phyloP scores from a whole-genome alignment of 2,113 vertebrate species.

The Vicugna pacos region DNA sequence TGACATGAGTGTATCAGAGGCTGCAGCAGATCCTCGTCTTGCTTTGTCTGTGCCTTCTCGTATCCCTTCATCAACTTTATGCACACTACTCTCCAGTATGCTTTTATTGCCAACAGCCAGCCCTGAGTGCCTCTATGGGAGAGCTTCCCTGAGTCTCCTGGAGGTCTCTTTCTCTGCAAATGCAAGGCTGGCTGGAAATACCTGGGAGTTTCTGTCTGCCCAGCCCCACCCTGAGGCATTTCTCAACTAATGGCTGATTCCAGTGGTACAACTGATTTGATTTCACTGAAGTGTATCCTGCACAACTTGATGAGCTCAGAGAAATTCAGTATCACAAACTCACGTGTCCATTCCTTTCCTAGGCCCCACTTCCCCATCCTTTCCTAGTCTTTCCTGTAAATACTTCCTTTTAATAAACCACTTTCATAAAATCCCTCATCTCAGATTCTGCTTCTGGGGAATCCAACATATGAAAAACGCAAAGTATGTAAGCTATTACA shows the following conservation, averaged over 20 bases:
- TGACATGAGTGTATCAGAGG: neutral
- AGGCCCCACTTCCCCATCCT: neutral
- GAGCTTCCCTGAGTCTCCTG: neutral
- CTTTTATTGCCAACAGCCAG: neutral
- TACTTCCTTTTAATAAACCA: neutral
- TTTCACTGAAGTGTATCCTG: neutral
- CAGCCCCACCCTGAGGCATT: neutral
- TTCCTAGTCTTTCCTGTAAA: neutral
- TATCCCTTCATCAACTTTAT: neutral
- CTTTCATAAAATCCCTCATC: neutral
- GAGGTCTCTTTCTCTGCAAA: neutral
- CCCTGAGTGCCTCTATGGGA: neutral
- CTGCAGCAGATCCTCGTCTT: neutral
- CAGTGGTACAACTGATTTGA: neutral
- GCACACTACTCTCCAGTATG: neutral
- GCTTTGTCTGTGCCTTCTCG: rapidly evolving
- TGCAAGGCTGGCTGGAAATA: neutral
- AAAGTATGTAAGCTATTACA: neutral
- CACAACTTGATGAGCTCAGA: neutral
- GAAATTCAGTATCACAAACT: neutral
- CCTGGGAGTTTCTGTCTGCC: neutral
- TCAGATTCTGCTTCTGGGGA: neutral
- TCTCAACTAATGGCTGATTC: neutral
- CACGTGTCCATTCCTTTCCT: neutral
- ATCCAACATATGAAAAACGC: neutral